Evolutionary conservation across 2,797 vertebrate genomes (phyloP).

Genomic region (Naso thynnoides): DNA sequence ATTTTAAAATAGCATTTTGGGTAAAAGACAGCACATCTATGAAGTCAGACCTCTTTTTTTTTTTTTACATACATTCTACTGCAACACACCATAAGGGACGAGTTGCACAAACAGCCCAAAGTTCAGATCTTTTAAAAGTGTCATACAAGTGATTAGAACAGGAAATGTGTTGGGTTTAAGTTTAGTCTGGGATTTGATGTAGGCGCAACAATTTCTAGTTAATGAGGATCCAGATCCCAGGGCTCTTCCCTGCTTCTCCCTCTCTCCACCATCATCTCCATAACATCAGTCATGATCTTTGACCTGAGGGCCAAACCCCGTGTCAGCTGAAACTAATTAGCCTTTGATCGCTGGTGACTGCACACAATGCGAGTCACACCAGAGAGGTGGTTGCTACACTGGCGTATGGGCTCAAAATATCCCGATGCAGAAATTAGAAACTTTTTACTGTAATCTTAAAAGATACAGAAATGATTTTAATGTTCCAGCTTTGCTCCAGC

Average conservation of each 20-base stretch:
- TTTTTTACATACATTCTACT: conserved; percentile 7
- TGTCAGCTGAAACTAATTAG: conserved; percentile 87
- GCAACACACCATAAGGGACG: conserved; percentile 2
- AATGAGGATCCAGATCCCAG: conserved; percentile 83
- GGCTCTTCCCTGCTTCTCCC: conserved; percentile 64
- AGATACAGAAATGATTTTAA: conserved; percentile 12
- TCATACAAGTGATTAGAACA: conserved; percentile 55
- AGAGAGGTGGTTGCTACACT: conserved; percentile 57
- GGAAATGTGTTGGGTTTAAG: conserved; percentile 42
- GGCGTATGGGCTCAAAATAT: conserved; percentile 22
- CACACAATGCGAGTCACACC: conserved; percentile 72
- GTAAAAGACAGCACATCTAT: conserved; percentile 16
- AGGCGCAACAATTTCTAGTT: conserved; percentile 72
- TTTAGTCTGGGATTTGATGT: conserved; percentile 64
- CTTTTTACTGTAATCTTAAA: conserved; percentile 16
- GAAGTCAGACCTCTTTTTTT: conserved; percentile 14
- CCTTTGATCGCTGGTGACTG: conserved; percentile 83
- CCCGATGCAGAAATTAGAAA: conserved; percentile 26
- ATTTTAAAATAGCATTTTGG: conserved; percentile 38
- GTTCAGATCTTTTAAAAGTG: conserved; percentile 27
- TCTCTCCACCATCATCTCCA: conserved; percentile 79
- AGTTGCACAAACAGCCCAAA: conserved; percentile 23
- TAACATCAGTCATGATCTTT: conserved; percentile 85
- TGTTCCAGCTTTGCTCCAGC: conserved; percentile 4
- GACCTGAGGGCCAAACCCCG: conserved; percentile 80